Percentiles rank a stretch among this genome's conserved stretches.
Evolutionary conservation across 2,797 vertebrate species (phyloP).

Genomic region (Tolypeutes matacus): DNA sequence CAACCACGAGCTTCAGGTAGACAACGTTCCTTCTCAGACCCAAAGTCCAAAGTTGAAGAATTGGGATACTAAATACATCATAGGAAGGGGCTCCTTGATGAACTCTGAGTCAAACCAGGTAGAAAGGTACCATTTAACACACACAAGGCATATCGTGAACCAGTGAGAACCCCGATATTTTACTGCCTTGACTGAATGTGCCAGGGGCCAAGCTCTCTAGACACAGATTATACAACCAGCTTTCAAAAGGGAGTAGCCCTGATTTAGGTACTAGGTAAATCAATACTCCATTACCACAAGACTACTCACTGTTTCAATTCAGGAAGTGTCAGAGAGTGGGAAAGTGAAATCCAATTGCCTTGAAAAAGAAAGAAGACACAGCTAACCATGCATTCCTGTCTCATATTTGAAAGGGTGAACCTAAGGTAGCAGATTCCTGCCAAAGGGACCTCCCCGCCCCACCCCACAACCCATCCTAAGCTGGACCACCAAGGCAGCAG

Average conservation of each 20-base stretch:
- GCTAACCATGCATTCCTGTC: not conserved
- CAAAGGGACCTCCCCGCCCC: not conserved
- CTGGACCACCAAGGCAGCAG: not conserved
- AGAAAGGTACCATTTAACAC: not conserved
- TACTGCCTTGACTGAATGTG: not conserved
- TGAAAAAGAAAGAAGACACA: not conserved
- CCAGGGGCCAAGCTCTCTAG: not conserved
- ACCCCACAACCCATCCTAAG: too few species aligned
- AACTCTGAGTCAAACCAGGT: not conserved
- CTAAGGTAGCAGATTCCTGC: not conserved
- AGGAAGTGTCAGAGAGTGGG: not conserved
- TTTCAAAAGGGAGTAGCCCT: not conserved
- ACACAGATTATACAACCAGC: not conserved
- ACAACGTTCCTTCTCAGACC: not conserved
- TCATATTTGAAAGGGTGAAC: not conserved
- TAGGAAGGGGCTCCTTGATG: not conserved
- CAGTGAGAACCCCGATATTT: not conserved
- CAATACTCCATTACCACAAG: not conserved
- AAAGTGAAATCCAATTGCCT: not conserved
- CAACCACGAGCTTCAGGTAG: not conserved
- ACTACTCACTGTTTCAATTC: not conserved
- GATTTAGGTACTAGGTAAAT: not conserved
- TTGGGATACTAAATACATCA: not conserved
- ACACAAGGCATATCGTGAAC: not conserved
- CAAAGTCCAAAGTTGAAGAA: constrained; percentile 24